Percentiles rank a stretch among this genome's conserved stretches.
phyloP scores from a whole-genome alignment of 2,797 vertebrate genomes.

The Thripadectes ignobilis region DNA sequence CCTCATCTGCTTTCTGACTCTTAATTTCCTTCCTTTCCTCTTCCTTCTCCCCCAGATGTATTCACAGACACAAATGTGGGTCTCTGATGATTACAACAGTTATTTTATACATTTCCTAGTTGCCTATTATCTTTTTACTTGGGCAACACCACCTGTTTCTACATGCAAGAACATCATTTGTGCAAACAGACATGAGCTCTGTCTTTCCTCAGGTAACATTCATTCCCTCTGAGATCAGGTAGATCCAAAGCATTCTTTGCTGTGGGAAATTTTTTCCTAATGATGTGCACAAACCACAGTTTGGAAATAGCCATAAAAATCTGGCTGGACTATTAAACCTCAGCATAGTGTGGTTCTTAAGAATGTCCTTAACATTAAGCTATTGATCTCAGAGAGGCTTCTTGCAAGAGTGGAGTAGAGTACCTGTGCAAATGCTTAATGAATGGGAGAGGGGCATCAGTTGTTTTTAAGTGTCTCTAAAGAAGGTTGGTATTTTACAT shows the following conservation, averaged over 20 bases:
- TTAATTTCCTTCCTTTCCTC: background rate
- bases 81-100: background rate
- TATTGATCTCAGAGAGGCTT: background rate
- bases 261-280: background rate
- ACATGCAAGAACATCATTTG: background rate
- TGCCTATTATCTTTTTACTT: background rate
- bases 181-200: background rate
- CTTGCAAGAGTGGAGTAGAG: background rate
- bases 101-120: background rate
- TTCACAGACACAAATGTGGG: background rate
- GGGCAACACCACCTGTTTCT: background rate
- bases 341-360: background rate
- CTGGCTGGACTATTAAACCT: background rate
- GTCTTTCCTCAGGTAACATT: background rate
- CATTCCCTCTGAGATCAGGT: background rate
- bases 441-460: background rate
- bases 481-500: background rate
- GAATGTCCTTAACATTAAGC: background rate
- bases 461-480: background rate
- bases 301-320: background rate
- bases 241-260: background rate
- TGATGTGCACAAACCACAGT: background rate
- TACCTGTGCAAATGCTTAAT: background rate
- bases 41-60: background rate
- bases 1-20: background rate